These are phyloP conservation scores for Polypedilum vanderplanki DNA, from an alignment of 1,140 invertebrate species.

Conservation along the genomic window DNA sequence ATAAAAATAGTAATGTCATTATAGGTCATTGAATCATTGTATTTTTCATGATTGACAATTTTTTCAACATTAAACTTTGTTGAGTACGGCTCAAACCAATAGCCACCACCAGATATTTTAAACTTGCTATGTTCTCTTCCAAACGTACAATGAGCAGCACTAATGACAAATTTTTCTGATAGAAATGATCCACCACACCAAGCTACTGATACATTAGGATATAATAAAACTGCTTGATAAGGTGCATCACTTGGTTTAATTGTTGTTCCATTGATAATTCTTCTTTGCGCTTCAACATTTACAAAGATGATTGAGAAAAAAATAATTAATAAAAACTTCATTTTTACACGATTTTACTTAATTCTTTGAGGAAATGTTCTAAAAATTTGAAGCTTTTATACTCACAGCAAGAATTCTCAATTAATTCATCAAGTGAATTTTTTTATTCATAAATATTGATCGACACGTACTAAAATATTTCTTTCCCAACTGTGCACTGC, in stretches of 20 bases:
- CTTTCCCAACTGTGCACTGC: too few relatives aligned
- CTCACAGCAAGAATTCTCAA: too few relatives aligned
- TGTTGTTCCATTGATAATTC: not conserved
- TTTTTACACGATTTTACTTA: too few relatives aligned
- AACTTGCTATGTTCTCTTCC: not conserved
- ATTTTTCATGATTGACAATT: not conserved
- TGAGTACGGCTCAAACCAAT: not conserved
- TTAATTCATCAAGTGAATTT: too few relatives aligned
- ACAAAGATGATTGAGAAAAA: not conserved
- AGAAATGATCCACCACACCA: conserved; percentile 42
- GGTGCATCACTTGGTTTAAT: not conserved
- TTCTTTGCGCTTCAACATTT: not conserved
- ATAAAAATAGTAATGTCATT: not conserved
- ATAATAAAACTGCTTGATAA: not conserved
- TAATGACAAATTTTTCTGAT: conserved; percentile 43
- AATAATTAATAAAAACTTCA: not conserved
- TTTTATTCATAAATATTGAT: too few relatives aligned
- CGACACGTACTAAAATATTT: too few relatives aligned
- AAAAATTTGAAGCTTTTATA: too few relatives aligned
- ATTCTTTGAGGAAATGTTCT: too few relatives aligned
- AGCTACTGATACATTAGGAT: not conserved
- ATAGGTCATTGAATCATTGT: not conserved
- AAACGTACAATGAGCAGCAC: conserved; percentile 43
- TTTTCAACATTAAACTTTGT: not conserved
- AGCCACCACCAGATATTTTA: not conserved